phyloP scores from a whole-genome alignment of 1,140 invertebrate genomes.

The Leptinotarsa defecta region DNA sequence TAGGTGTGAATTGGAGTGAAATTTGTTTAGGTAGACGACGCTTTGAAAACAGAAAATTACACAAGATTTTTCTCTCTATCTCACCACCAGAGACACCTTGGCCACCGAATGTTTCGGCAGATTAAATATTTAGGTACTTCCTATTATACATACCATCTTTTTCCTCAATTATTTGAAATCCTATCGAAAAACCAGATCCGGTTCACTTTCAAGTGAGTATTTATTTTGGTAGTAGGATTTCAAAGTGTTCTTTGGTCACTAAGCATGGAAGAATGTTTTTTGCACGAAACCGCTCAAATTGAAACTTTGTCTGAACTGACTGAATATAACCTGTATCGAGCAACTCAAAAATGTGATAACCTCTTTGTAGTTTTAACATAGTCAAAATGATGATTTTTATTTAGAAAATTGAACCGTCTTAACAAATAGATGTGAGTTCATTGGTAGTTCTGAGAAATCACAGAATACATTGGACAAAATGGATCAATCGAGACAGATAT shows the following conservation, averaged over 20 bases:
- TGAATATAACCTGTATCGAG: too few species aligned
- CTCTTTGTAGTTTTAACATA: too few species aligned
- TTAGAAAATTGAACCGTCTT: too few species aligned
- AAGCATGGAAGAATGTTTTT: neutral
- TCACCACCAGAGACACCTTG: constrained; percentile 45
- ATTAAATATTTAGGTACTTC: constrained; percentile 25
- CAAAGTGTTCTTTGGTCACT: neutral
- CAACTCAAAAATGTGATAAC: too few species aligned
- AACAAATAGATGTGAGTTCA: too few species aligned
- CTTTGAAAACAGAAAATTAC: constrained; percentile 38
- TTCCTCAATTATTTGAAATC: constrained; percentile 13
- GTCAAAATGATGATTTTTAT: too few species aligned
- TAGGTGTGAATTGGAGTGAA: neutral
- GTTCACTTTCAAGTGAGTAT: constrained; percentile 5
- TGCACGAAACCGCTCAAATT: neutral
- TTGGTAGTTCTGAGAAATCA: too few species aligned
- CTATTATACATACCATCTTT: constrained; percentile 22
- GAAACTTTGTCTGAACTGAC: too few species aligned
- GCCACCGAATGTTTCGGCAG: constrained; percentile 40
- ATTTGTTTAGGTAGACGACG: neutral
- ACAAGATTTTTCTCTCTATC: constrained; percentile 20
- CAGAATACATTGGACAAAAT: too few species aligned
- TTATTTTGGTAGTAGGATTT: neutral
- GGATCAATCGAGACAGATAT: too few species aligned
- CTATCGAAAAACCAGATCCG: constrained; percentile 18